Evolutionary conservation across 2,797 vertebrate genomes (phyloP).

Genomic region (Sebastes itinus): DNA sequence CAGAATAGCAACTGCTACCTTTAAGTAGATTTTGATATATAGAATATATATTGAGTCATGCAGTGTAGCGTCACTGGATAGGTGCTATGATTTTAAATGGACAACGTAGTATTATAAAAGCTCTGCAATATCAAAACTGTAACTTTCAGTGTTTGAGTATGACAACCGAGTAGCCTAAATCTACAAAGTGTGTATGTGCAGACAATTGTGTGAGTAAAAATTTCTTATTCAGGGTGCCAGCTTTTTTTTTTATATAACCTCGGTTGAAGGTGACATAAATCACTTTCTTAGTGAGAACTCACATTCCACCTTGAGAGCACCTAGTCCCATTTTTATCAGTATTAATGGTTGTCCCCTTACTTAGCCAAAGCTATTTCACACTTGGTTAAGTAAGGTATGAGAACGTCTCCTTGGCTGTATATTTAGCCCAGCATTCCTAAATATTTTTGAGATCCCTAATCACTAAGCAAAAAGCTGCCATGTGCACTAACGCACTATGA

Average conservation of each 20-base stretch:
- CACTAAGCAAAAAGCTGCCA: constrained; percentile 73
- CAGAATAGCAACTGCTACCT: neutral
- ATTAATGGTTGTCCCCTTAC: constrained; percentile 87
- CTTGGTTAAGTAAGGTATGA: constrained; percentile 85
- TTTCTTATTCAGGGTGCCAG: constrained; percentile 51
- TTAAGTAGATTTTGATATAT: neutral
- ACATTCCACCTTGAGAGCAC: constrained; percentile 86
- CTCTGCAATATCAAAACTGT: neutral
- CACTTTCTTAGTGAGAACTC: constrained; percentile 82
- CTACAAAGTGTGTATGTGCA: neutral
- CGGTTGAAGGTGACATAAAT: constrained; percentile 85
- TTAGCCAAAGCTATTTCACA: constrained; percentile 90
- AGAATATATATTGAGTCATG: neutral
- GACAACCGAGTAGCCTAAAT: neutral
- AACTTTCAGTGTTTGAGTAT: constrained; percentile 2
- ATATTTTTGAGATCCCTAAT: constrained; percentile 83
- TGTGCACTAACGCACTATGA: constrained; percentile 70
- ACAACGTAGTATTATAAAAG: neutral
- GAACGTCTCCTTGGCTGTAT: constrained; percentile 84
- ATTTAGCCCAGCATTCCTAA: constrained; percentile 81
- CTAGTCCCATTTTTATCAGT: constrained; percentile 84
- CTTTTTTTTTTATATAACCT: constrained; percentile 66
- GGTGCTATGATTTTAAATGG: neutral
- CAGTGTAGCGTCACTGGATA: neutral
- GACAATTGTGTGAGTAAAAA: neutral